These are phyloP conservation scores for Augochlorella aurata DNA, from an alignment of 2,888 invertebrate genomes.

Conservation along the genomic window DNA sequence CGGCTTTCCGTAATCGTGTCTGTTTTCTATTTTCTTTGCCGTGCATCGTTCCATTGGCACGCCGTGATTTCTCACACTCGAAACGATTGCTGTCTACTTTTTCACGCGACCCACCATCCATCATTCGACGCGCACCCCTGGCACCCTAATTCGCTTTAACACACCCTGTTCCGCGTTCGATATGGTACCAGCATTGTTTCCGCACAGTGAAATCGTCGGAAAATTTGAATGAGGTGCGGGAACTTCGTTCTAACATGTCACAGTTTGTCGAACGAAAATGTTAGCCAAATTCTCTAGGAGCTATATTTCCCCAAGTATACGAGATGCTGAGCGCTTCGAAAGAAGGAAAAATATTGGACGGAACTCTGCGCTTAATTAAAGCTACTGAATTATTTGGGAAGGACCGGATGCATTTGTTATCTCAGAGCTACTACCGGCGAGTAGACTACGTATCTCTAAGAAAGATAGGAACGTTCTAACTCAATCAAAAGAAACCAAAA, in stretches of 20 bases:
- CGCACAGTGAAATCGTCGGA: neutral
- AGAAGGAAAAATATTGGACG: no score
- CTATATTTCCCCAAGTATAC: no score
- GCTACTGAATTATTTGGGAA: no score
- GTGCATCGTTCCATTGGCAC: neutral
- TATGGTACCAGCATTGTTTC: neutral
- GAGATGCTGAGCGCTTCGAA: no score
- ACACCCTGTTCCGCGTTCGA: neutral
- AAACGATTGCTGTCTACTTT: constrained; percentile 18
- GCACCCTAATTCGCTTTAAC: constrained; percentile 25
- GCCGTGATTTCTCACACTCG: constrained; percentile 4
- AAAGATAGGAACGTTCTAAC: no score
- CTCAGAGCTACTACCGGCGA: no score
- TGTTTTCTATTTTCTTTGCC: neutral
- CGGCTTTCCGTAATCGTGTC: neutral
- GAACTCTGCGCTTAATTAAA: no score
- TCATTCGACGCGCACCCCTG: constrained; percentile 23
- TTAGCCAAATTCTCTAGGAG: no score
- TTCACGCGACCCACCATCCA: constrained; percentile 21
- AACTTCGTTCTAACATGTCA: neutral
- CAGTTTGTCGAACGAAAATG: no score
- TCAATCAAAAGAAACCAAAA: no score
- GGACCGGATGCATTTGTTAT: no score
- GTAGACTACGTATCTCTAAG: no score
- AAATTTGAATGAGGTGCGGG: neutral